Evolutionary conservation across 2,888 invertebrate species (phyloP).

Genomic region (Eilema depressum): DNA sequence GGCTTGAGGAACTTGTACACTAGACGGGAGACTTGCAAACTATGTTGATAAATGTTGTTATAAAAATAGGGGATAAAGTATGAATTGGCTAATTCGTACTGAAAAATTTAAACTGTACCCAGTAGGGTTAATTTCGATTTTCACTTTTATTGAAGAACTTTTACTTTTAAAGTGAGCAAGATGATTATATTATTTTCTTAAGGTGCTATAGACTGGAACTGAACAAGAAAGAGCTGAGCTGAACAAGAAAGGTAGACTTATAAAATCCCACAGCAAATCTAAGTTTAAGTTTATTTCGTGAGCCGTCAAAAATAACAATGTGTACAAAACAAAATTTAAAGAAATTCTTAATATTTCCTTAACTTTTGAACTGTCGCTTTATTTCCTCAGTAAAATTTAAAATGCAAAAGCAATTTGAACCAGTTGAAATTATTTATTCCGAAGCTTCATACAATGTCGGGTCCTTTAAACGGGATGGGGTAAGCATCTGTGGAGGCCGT

Average conservation of each 20-base stretch:
- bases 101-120: too few species aligned
- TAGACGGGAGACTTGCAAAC: neutral
- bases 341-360: neutral
- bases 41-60: too few species aligned
- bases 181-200: too few species aligned
- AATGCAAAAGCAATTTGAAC: slow-evolving; percentile 12
- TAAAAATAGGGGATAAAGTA: too few species aligned
- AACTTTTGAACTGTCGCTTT: slow-evolving; percentile 8
- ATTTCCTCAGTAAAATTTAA: slow-evolving; percentile 12
- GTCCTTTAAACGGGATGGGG: neutral
- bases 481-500: neutral
- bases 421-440: neutral
- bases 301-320: neutral
- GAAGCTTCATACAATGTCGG: neutral
- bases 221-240: too few species aligned
- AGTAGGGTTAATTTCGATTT: too few species aligned
- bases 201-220: too few species aligned
- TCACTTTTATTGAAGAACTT: too few species aligned
- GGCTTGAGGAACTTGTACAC: slow-evolving; percentile 34
- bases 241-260: neutral
- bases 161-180: too few species aligned
- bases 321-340: neutral
- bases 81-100: too few species aligned
- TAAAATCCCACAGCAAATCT: too few species aligned
- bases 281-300: neutral